phyloP scores from a whole-genome alignment of 2,113 vertebrate species.

The Tragelaphus strepsiceros region DNA sequence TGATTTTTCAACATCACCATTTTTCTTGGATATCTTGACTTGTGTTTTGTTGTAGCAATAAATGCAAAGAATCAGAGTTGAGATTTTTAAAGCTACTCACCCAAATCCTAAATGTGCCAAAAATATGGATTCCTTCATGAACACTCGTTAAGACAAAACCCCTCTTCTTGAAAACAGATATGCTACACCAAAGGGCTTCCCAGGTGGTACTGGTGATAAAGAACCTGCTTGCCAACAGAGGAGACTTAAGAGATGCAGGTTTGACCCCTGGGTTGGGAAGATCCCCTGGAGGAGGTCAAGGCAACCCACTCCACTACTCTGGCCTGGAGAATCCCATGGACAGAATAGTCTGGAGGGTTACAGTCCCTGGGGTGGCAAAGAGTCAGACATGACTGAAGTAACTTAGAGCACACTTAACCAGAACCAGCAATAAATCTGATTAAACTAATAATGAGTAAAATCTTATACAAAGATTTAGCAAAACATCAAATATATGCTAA shows the following conservation, averaged over 20 bases:
- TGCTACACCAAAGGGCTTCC: neutral
- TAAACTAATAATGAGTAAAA: neutral
- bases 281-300: neutral
- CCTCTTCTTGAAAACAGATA: conserved; percentile 6
- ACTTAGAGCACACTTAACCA: neutral
- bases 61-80: neutral
- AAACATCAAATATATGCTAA: neutral
- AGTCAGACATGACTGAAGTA: neutral
- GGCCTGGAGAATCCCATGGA: neutral
- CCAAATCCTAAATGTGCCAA: neutral
- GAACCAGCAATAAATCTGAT: neutral
- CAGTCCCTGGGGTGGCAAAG: neutral
- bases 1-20: too few species aligned
- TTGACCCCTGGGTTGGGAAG: neutral
- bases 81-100: neutral
- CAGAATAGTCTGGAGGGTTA: neutral
- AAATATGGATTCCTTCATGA: neutral
- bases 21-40: neutral
- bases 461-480: neutral
- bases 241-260: neutral
- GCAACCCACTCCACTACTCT: neutral
- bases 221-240: neutral
- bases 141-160: neutral
- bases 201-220: neutral
- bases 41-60: neutral